Base-by-base conservation (phyloP, 1,140 invertebrate species). In the Caenorhabditis inopinata region DNA sequence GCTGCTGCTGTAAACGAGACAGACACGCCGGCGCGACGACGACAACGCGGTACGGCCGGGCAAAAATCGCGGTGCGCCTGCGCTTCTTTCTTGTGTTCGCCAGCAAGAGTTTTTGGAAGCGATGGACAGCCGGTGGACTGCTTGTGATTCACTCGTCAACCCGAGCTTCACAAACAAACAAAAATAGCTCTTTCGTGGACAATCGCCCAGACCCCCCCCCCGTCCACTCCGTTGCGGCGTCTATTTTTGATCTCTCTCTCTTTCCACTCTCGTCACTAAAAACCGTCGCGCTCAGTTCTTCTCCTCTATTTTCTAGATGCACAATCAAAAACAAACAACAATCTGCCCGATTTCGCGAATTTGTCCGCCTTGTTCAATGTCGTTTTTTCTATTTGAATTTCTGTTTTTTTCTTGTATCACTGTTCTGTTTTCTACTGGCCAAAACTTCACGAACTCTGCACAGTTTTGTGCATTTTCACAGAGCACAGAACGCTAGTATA, bases 321-420 rank as follows among this genome's bases (percentile, higher is more conserved):
- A 68, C 58, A 68, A 68, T 68, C 58, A 68, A 68, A 68, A 68
- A 68, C 58, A 68, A 68, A 68, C 58, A 68, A 68, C n/a, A n/a
- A 38, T 18, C 32, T 7, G 38, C 11, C 58, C 32, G 58, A 68
- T 29, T 68, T 68, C 58, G 58, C 58, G 32, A 68, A 68, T 68
- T 68, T 38, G 58, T 68, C 18, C 58, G 38, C 38, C 58, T 68
- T 38, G 58, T 68, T 25, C 16, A 32, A 58, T 32, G 25, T 32
- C 9, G 35, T 68, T 68, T 68, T 68, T 68, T 6, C 32, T 18
- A 38, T 68, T 68, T 38, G 12, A 18, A 25, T 16, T 38, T n/a
- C 25, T 47, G 9, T 9, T 51, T 16, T 29, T 2, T 16, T 9
- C 27, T 58, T 42, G 38, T 42, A 42, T 42, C 51, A 0, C 32